phyloP scores from a whole-genome alignment of 2,888 invertebrate species.

The Euplagia quadripunctaria region DNA sequence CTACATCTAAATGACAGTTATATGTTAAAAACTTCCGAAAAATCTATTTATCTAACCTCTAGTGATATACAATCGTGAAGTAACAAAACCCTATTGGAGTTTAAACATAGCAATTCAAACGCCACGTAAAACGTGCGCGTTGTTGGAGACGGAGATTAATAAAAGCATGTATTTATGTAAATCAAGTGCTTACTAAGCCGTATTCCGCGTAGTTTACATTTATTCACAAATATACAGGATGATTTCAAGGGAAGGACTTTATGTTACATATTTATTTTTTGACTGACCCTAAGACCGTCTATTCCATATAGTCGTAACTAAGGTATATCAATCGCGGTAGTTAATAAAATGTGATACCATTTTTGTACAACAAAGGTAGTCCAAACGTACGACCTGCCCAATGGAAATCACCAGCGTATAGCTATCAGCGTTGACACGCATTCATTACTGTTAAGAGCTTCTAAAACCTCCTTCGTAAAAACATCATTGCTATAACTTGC shows the following conservation, averaged over 20 bases:
- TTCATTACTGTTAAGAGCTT: neutral
- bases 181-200: constrained; percentile 64
- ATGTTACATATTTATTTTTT: neutral
- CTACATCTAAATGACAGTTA: too few relatives aligned
- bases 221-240: constrained; percentile 66
- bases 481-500: too few relatives aligned
- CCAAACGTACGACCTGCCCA: neutral
- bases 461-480: too few relatives aligned
- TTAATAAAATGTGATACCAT: too few relatives aligned
- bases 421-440: neutral
- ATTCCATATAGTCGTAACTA: too few relatives aligned
- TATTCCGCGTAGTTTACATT: constrained; percentile 65
- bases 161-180: constrained; percentile 60
- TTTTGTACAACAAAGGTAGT: neutral
- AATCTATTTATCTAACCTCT: neutral
- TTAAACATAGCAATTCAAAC: neutral
- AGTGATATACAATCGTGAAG: neutral
- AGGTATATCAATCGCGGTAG: too few relatives aligned
- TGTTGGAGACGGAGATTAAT: constrained; percentile 34
- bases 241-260: neutral
- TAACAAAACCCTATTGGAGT: neutral
- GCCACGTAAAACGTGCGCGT: constrained; percentile 4
- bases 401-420: neutral
- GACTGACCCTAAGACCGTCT: too few relatives aligned
- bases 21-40: too few relatives aligned